Evolutionary conservation across 2,888 invertebrate genomes (phyloP).

Genomic region (Metalampra italica): DNA sequence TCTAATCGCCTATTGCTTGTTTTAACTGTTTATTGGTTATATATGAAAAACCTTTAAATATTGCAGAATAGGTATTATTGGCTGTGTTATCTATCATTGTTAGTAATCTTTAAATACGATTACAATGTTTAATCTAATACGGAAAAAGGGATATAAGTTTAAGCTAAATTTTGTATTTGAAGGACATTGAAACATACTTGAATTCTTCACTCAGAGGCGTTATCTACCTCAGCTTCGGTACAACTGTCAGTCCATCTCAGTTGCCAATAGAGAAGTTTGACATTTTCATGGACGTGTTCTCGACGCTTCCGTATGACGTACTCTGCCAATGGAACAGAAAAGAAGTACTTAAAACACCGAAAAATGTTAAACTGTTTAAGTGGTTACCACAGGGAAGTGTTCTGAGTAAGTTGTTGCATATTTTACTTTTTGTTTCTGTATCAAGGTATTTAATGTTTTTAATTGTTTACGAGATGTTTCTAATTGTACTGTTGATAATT

Average conservation of each 20-base stretch:
- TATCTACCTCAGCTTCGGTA: background rate
- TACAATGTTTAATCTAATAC: too few relatives aligned
- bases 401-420: background rate
- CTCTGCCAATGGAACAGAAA: background rate
- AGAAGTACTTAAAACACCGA: background rate
- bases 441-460: background rate
- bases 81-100: too few relatives aligned
- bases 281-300: background rate
- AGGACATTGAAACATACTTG: background rate
- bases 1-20: too few relatives aligned
- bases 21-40: too few relatives aligned
- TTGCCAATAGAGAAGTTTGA: background rate
- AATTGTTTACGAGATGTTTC: background rate
- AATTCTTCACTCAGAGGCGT: background rate
- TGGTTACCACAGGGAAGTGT: background rate
- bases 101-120: too few relatives aligned
- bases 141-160: too few relatives aligned
- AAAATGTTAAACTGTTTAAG: background rate
- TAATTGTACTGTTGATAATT: too few relatives aligned
- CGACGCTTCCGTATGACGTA: background rate
- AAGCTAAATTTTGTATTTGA: background rate
- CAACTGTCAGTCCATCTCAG: background rate
- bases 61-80: too few relatives aligned
- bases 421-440: background rate
- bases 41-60: too few relatives aligned